Base-by-base conservation (phyloP, 2,888 invertebrate genomes). In the Euzetes globulus region DNA sequence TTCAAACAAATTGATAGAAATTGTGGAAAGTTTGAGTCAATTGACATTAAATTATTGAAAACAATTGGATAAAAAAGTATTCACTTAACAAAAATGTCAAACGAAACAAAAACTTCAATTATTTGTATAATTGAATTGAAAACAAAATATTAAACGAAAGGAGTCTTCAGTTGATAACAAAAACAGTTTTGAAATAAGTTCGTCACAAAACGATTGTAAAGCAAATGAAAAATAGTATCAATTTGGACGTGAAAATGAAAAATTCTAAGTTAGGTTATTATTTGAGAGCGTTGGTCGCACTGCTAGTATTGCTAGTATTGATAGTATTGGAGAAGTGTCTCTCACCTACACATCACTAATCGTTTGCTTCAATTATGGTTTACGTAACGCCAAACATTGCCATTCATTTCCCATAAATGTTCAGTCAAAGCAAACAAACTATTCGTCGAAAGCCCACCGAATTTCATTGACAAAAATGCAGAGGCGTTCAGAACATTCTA, bases 391-490 rank as follows among this genome's bases (percentile, higher is more conserved):
- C 29, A 60, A 29, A 60, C 9, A 33, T 9, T 29, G 27, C 27
- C 19, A 60, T 60, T 25, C 60, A 60, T 60, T 60, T 60, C 29
- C 60, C 60, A 60, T 60, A 60, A 60, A 60, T 60, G 60, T 29
- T 60, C 60, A 60, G 29, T 25, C 19, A 29, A 33, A 29, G 17
- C 17, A 60, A 29, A 33, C 15, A 22, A 22, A 25, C 55, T 9
- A 55, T 55, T 55, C 19, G 19, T 19, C 25, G 19, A 6, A 60
- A 60, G 11, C 60, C 60, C 60, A 60, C 60, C 60, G 33, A 60
- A 60, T 60, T 60, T 60, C 60, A 60, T 60, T 60, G 60, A 60
- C 15, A 60, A 55, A 58, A 60, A 29, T 60, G 60, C 27, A 60
- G 60, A 60, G 60, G 60, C 60, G 60, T 60, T 60, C 25, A 60